Evolutionary conservation across 2,797 vertebrate species (phyloP).

Genomic region (Sebastes trivittatus): DNA sequence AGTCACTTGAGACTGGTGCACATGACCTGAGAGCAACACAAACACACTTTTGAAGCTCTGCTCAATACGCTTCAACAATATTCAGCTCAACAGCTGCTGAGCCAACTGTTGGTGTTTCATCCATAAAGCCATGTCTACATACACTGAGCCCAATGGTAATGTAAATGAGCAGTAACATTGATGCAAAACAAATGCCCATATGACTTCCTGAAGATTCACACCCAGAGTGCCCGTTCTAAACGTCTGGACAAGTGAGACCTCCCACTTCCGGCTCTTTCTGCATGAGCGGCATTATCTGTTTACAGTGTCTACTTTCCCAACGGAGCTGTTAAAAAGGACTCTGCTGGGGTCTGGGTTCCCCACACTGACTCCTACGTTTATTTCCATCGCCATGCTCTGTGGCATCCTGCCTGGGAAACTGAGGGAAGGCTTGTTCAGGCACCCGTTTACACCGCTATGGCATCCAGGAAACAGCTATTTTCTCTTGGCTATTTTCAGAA

Average conservation of each 20-base stretch:
- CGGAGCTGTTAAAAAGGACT: constrained; percentile 68
- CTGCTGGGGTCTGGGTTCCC: constrained; percentile 56
- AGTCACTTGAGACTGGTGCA: constrained; percentile 35
- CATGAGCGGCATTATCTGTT: constrained; percentile 77
- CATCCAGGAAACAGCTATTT: constrained; percentile 76
- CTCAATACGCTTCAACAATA: constrained; percentile 25
- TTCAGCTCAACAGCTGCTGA: constrained; percentile 17
- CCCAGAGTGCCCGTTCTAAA: constrained; percentile 44
- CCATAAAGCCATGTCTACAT: not conserved
- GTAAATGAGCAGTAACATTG: constrained; percentile 29
- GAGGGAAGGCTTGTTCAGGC: constrained; percentile 65
- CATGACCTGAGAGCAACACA: constrained; percentile 32
- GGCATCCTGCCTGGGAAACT: constrained; percentile 70
- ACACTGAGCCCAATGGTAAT: constrained; percentile 13
- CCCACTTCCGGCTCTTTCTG: constrained; percentile 74
- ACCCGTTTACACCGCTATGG: constrained; percentile 60
- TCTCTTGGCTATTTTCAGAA: constrained; percentile 74
- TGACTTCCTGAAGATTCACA: constrained; percentile 49
- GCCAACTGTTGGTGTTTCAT: constrained; percentile 35
- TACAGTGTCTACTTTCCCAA: constrained; percentile 74
- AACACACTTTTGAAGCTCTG: constrained; percentile 16
- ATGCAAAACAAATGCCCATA: constrained; percentile 23
- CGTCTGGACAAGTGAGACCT: constrained; percentile 59
- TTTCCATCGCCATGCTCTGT: constrained; percentile 36
- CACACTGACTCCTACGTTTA: constrained; percentile 51